These are phyloP conservation scores for Hydropotes inermis DNA, from an alignment of 2,113 vertebrate species.

Conservation along the genomic window DNA sequence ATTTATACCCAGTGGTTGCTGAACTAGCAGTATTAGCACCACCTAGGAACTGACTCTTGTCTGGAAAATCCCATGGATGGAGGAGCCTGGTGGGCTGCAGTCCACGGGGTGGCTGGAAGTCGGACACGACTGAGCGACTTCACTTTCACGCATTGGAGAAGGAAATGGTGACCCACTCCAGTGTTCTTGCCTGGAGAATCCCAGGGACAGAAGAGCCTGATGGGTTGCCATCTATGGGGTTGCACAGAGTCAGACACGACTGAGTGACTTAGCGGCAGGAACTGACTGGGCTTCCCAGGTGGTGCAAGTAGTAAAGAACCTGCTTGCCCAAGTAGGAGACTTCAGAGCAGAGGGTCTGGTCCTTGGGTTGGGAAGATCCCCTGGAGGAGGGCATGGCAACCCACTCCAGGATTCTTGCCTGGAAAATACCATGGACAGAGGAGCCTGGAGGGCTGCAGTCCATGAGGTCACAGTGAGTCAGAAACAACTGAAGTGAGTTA, in stretches of 20 bases:
- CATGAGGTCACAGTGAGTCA: neutral
- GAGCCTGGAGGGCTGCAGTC: neutral
- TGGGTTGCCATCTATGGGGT: no score
- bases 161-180: no score
- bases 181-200: no score
- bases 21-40: neutral
- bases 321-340: neutral
- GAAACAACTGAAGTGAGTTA: neutral
- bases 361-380: neutral
- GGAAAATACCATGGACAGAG: neutral
- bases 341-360: neutral
- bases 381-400: neutral
- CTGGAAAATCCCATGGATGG: no score
- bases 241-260: no score
- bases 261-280: neutral
- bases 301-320: neutral
- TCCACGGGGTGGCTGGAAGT: accelerated
- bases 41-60: neutral
- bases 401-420: neutral
- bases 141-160: no score
- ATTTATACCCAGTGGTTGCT: neutral
- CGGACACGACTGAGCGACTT: no score
- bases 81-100: no score
- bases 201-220: no score
- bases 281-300: neutral